A percentile compares a stretch with the other conserved stretches of the same genome.
Conservation (phyloP, 2,888 invertebrate genomes). For the Hanleya hanleyi region DNA sequence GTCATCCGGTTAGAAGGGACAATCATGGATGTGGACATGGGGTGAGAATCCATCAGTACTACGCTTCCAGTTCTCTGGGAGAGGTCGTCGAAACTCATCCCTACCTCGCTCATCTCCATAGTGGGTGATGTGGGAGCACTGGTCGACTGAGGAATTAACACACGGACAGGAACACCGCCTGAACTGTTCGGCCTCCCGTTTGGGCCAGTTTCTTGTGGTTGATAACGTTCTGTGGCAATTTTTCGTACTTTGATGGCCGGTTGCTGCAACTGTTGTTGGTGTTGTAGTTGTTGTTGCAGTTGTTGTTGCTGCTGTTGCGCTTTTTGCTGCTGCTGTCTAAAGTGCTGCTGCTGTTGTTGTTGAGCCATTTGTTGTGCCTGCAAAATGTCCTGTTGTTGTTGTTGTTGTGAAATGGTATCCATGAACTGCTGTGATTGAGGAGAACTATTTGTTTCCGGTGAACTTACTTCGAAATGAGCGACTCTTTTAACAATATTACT, state of each 20-base stretch:
- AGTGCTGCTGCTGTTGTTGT: background rate
- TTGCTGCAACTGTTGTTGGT: conserved; percentile 15
- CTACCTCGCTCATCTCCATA: conserved; percentile 22
- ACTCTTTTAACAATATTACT: conserved; percentile 67
- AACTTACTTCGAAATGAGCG: conserved; percentile 65
- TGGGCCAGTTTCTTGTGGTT: background rate
- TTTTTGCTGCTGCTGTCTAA: background rate
- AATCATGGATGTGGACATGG: background rate
- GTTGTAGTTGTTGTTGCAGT: background rate
- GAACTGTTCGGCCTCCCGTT: background rate
- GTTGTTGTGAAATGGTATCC: background rate
- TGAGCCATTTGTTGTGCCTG: background rate
- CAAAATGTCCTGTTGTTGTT: background rate
- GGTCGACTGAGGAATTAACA: conserved; percentile 8
- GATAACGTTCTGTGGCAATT: conserved; percentile 40
- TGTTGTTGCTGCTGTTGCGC: background rate
- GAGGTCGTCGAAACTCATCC: background rate
- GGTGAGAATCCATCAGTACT: background rate
- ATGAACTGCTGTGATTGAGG: background rate
- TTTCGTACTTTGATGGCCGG: conserved; percentile 43
- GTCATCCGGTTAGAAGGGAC: background rate
- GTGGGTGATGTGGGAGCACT: conserved; percentile 50
- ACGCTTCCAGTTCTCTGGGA: background rate
- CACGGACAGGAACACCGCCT: background rate
- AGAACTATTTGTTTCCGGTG: background rate